Conservation (phyloP, 2,888 invertebrate species). For the Steinernema hermaphroditum region DNA sequence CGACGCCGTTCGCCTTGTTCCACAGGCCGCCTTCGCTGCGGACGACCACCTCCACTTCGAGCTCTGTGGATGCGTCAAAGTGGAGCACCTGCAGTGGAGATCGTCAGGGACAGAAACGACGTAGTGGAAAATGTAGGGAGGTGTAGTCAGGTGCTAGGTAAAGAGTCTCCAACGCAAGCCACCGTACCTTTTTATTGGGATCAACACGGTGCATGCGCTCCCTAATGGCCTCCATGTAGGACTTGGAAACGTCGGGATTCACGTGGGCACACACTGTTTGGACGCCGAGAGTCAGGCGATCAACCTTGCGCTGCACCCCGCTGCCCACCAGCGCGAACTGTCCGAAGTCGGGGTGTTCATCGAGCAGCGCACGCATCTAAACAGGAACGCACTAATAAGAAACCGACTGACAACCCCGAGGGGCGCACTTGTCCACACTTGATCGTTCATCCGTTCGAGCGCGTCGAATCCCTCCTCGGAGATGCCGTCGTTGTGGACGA, state of each 20-base stretch:
- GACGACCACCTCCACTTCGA: slow-evolving; percentile 64
- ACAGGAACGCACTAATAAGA: slow-evolving; percentile 19
- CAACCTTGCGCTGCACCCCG: slow-evolving; percentile 65
- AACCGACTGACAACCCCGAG: slow-evolving; percentile 13
- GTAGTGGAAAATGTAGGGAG: too few relatives aligned
- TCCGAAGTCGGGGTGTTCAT: slow-evolving; percentile 49
- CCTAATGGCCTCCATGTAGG: slow-evolving; percentile 60
- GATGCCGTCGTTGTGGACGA: slow-evolving; percentile 63
- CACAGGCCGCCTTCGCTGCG: slow-evolving; percentile 49
- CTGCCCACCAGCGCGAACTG: slow-evolving; percentile 65
- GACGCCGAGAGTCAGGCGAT: slow-evolving; percentile 65
- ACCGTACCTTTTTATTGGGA: slow-evolving; percentile 54
- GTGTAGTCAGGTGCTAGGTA: background rate
- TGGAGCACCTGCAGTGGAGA: slow-evolving; percentile 56
- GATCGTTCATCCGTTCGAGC: slow-evolving; percentile 57
- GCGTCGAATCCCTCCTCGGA: slow-evolving; percentile 59
- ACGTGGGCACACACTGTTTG: slow-evolving; percentile 65
- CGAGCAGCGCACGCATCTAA: slow-evolving; percentile 53
- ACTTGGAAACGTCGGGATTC: slow-evolving; percentile 46
- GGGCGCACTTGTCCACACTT: slow-evolving; percentile 42
- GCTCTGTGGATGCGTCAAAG: slow-evolving; percentile 60
- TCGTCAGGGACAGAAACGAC: too few relatives aligned
- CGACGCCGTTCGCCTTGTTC: slow-evolving; percentile 50
- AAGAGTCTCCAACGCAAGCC: too few relatives aligned
- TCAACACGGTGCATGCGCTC: slow-evolving; percentile 62